These are phyloP conservation scores for Scomberomorus guttatus DNA, from an alignment of 2,797 vertebrate genomes.

Conservation along the genomic window DNA sequence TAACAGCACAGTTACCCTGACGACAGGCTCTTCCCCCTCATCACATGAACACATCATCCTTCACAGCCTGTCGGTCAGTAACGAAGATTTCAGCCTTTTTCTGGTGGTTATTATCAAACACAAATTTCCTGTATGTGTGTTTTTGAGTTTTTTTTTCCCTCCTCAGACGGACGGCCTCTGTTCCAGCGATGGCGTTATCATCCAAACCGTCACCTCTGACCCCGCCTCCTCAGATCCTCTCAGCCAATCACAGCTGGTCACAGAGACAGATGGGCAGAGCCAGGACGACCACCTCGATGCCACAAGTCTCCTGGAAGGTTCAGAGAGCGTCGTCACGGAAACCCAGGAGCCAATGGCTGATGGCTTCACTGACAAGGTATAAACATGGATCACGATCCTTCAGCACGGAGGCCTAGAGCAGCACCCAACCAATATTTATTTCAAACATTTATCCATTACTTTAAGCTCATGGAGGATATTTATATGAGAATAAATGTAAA, in stretches of 20 bases:
- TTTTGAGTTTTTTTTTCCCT: not conserved
- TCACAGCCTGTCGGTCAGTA: constrained; percentile 93
- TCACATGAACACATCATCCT: constrained; percentile 99
- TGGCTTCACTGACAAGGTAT: constrained; percentile 88
- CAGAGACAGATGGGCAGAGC: constrained; percentile 82
- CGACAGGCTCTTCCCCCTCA: constrained; percentile 90
- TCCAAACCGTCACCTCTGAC: constrained; percentile 94
- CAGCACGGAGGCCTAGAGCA: no score
- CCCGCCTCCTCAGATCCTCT: constrained; percentile 86
- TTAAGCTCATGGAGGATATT: no score
- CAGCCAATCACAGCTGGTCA: constrained; percentile 88
- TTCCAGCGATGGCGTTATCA: constrained; percentile 95
- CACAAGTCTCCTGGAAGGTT: constrained; percentile 62
- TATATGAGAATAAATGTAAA: no score
- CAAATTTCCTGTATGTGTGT: not conserved
- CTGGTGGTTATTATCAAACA: not conserved
- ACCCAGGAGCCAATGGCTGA: constrained; percentile 84
- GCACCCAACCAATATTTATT: no score
- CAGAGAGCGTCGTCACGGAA: constrained; percentile 63
- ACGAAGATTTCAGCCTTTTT: not conserved
- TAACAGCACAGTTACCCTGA: constrained; percentile 92
- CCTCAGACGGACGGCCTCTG: constrained; percentile 91
- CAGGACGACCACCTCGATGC: constrained; percentile 78
- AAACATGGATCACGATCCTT: not conserved
- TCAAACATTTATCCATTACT: not conserved